phyloP scores from a whole-genome alignment of 2,888 invertebrate genomes.

The Orthosia gothica region DNA sequence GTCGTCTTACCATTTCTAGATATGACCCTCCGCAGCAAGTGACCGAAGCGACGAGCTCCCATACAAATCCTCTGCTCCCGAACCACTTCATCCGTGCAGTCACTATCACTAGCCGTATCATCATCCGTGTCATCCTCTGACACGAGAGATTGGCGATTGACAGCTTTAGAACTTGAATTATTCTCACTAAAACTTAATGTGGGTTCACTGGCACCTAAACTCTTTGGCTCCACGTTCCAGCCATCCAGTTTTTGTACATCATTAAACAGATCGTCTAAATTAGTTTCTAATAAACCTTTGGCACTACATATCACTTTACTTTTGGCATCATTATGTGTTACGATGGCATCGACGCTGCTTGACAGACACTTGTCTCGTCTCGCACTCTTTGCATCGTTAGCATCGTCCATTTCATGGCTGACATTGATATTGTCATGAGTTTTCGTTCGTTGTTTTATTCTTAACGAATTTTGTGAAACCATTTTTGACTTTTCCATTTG shows the following conservation, averaged over 20 bases:
- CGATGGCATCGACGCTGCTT: constrained; percentile 86
- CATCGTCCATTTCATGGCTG: constrained; percentile 73
- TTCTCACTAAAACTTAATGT: constrained; percentile 82
- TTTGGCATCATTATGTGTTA: constrained; percentile 83
- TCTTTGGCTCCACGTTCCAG: constrained; percentile 84
- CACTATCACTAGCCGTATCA: constrained; percentile 86
- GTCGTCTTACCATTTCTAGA: constrained; percentile 88
- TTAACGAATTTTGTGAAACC: constrained; percentile 82
- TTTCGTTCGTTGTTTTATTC: constrained; percentile 85
- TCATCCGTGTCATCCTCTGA: constrained; percentile 86
- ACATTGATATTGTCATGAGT: constrained; percentile 80
- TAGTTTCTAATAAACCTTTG: constrained; percentile 91
- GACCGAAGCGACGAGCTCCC: constrained; percentile 88
- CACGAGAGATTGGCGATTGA: constrained; percentile 84
- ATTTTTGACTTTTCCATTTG: constrained; percentile 75
- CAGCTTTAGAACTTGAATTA: constrained; percentile 74
- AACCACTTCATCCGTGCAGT: constrained; percentile 85
- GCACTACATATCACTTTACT: constrained; percentile 90
- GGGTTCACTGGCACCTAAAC: constrained; percentile 88
- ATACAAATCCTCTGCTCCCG: constrained; percentile 87
- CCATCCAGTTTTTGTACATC: constrained; percentile 82
- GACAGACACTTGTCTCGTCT: constrained; percentile 85
- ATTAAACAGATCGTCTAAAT: constrained; percentile 89
- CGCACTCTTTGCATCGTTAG: constrained; percentile 73
- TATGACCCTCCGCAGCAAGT: constrained; percentile 86